These are phyloP conservation scores for Lepidonotus clava DNA, from an alignment of 2,888 invertebrate species.

Conservation along the genomic window DNA sequence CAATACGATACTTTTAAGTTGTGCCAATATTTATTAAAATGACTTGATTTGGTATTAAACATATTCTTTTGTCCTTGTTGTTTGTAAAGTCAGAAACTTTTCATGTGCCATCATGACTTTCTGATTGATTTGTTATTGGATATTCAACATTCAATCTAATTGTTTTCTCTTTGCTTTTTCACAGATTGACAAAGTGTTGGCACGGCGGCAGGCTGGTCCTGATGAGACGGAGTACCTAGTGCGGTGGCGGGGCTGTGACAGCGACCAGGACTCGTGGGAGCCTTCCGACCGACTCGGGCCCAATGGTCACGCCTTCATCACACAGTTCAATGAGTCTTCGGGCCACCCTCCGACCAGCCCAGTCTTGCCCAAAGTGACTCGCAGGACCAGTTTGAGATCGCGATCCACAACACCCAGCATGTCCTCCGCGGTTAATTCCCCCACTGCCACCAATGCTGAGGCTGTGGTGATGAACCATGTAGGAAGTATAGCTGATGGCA, in stretches of 20 bases:
- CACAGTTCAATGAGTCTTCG: conserved; percentile 22
- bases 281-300: neutral
- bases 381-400: neutral
- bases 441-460: neutral
- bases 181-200: conserved; percentile 45
- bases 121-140: no score
- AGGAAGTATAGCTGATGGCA: no score
- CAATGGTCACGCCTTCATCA: neutral
- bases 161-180: no score
- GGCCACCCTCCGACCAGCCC: no score
- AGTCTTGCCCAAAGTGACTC: neutral
- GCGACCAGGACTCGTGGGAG: conserved; percentile 47
- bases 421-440: neutral
- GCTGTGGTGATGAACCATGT: neutral
- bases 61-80: no score
- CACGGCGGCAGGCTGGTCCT: neutral
- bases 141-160: no score
- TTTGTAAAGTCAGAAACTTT: no score
- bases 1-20: no score
- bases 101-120: no score
- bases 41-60: no score
- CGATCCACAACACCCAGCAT: neutral
- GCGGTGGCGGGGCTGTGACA: conserved; percentile 39
- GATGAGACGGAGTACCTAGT: conserved; percentile 49
- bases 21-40: no score